Evolutionary conservation across 2,888 invertebrate species (phyloP), one percentile per base, ranked within the genome.

Genomic region (Scaptomyza caliginosa): DNA sequence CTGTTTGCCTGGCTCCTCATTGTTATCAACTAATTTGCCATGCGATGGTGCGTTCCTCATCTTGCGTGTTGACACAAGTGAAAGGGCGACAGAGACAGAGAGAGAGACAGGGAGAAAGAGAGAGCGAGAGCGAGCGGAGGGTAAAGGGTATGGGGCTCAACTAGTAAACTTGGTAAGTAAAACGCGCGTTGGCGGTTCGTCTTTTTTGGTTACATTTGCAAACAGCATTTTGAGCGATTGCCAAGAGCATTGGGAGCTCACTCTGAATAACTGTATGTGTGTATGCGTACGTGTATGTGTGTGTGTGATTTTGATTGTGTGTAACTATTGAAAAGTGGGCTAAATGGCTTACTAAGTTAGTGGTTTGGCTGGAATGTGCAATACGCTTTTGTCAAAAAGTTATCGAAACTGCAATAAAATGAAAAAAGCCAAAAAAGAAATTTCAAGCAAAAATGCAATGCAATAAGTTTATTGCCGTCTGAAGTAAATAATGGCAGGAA

Each of bases 21-120:
- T 78, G 79, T 82, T 82, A 82, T 78, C 82, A 74, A 82, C 67
- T 82, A 77, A 82, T 77, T 77, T 77, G 71, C 82, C 82, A 71
- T 52, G 65, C 67, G 63, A 62, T 78, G 70, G 66, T 66, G 73
- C 72, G 63, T 70, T 58, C n/a, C 62, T 48, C 43, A 50, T 51
- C 45, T 40, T 24, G 40, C 55, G 28, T 64, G 59, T 52, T 42
- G 39, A 40, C 26, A 36, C 24, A 23, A 21, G 0, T 0, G 6
- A 4, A 13, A 8, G 5, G 13, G 5, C 10, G 23, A 13, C 3
- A 19, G 16, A 0, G n/a, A 16, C 19, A 17, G 17, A 5, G 11
- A 5, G 17, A 5, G 36, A 3, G 36, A 4, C 11, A n/a, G 4
- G 6, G 16, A 1, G 17, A n/a, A n/a, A n/a, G n/a, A n/a, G n/a